Conservation (phyloP, 2,113 vertebrate species). For the Actenoides lindsayi region DNA sequence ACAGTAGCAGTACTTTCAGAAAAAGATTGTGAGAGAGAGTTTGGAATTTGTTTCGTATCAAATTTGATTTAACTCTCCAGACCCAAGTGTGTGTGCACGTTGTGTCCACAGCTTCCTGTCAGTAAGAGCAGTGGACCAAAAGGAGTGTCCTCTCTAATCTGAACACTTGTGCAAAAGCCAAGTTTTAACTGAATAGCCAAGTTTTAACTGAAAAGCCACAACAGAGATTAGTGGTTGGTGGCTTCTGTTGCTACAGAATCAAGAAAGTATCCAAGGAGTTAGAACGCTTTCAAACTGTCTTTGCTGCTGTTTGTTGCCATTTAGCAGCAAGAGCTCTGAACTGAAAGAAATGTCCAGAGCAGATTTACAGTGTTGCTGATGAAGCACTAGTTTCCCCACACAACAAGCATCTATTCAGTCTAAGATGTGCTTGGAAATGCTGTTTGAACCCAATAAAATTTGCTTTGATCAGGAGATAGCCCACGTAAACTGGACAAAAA, state of each 20-base stretch:
- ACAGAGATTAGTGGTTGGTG: neutral
- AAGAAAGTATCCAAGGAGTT: neutral
- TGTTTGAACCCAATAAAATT: neutral
- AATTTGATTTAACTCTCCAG: neutral
- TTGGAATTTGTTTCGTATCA: neutral
- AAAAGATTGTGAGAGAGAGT: neutral
- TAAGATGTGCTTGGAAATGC: neutral
- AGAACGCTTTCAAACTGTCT: neutral
- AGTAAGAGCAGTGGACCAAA: neutral
- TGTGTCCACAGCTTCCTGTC: neutral
- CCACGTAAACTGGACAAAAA: neutral
- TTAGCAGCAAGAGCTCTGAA: neutral
- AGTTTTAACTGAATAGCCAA: neutral
- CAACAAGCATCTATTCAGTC: neutral
- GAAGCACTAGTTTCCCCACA: neutral
- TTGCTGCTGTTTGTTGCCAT: neutral
- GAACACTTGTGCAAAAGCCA: neutral
- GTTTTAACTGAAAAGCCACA: neutral
- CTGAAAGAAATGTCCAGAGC: neutral
- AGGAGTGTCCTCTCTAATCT: neutral
- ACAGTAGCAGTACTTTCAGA: neutral
- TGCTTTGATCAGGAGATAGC: neutral
- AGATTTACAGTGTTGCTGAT: accelerated
- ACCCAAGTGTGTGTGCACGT: accelerated
- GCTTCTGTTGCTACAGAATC: neutral